Evolutionary conservation across 2,888 invertebrate genomes (phyloP).

Genomic region (Antitype chi): DNA sequence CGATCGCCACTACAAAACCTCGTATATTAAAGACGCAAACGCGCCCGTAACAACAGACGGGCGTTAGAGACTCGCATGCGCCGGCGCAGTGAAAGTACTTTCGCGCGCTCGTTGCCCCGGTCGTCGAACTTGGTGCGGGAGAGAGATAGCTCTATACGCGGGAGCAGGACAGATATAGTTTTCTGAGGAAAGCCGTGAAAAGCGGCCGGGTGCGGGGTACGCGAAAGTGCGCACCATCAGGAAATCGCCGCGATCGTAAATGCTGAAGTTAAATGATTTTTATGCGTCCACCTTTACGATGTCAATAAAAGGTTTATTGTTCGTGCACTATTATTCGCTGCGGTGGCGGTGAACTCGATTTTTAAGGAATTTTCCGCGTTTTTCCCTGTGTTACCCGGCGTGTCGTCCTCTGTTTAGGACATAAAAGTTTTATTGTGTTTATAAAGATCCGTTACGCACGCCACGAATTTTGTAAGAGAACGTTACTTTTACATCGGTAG

Average conservation of each 20-base stretch:
- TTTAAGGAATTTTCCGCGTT: constrained; percentile 69
- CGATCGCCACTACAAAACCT: constrained; percentile 73
- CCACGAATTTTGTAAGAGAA: constrained; percentile 19
- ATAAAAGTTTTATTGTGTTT: constrained; percentile 49
- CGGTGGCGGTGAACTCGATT: constrained; percentile 67
- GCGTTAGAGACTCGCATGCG: constrained; percentile 84
- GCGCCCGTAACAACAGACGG: constrained; percentile 77
- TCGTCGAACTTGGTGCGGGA: constrained; percentile 84
- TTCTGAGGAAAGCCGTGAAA: constrained; percentile 86
- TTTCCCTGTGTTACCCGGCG: constrained; percentile 34
- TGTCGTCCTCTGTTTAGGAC: constrained; percentile 26
- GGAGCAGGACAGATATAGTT: constrained; percentile 79
- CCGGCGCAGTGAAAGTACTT: constrained; percentile 90
- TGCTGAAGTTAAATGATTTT: constrained; percentile 81
- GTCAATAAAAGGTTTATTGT: constrained; percentile 81
- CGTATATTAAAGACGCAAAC: constrained; percentile 80
- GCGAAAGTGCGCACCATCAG: constrained; percentile 85
- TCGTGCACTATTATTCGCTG: constrained; percentile 72
- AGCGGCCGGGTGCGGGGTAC: constrained; percentile 78
- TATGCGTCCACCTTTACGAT: constrained; percentile 83
- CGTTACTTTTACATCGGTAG: neutral
- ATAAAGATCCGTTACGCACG: constrained; percentile 22
- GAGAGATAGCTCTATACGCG: constrained; percentile 71
- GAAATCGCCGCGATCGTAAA: constrained; percentile 84
- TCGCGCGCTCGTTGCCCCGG: constrained; percentile 89